These are phyloP conservation scores for Tragelaphus buxtoni DNA, from an alignment of 2,113 vertebrate genomes.

Conservation along the genomic window DNA sequence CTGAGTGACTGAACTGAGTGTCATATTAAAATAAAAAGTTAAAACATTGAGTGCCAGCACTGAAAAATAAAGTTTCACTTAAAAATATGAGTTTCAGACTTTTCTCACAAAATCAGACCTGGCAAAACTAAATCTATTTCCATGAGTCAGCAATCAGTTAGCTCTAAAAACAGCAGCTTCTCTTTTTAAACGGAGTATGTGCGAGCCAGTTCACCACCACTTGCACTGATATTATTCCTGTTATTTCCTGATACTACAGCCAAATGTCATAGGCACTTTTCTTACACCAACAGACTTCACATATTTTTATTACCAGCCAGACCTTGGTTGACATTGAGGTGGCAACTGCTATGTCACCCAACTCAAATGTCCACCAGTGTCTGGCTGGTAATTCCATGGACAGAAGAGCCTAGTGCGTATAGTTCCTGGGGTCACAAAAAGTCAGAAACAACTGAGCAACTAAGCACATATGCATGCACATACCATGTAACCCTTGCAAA, in stretches of 20 bases:
- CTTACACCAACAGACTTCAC: neutral
- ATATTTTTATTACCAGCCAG: neutral
- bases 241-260: neutral
- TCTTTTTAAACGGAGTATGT: neutral
- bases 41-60: neutral
- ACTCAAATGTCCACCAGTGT: neutral
- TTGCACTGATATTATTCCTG: neutral
- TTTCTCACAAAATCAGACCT: neutral
- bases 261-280: neutral
- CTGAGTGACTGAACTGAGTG: neutral
- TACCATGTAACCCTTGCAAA: neutral
- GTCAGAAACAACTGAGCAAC: neutral
- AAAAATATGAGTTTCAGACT: neutral
- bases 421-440: neutral
- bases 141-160: neutral
- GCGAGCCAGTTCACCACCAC: neutral
- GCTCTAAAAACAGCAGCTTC: neutral
- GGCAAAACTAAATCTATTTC: neutral
- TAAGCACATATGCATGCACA: neutral
- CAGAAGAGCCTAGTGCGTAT: neutral
- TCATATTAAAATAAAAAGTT: neutral
- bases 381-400: neutral
- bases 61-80: neutral
- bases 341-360: neutral
- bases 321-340: neutral